phyloP scores from a whole-genome alignment of 2,888 invertebrate species.

The Ecdyonurus torrentis region DNA sequence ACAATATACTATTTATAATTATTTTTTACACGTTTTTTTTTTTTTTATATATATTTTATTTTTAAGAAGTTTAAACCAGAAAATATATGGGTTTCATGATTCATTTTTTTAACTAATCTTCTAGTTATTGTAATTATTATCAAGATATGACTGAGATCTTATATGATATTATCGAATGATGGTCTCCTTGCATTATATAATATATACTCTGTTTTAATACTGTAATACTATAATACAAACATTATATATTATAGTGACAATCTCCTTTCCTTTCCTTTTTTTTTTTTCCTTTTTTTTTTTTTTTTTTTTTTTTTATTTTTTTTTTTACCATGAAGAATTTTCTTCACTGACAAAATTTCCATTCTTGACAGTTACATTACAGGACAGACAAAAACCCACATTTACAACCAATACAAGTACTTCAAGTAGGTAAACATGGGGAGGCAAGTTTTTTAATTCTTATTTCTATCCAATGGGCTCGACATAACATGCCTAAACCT shows the following conservation, averaged over 20 bases:
- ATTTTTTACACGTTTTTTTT: background rate
- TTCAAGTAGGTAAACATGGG: background rate
- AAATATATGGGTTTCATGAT: background rate
- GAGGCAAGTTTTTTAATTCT: background rate
- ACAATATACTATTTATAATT: too few relatives aligned
- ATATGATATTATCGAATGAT: background rate
- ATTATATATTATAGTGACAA: too few relatives aligned
- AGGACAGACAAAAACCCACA: too few relatives aligned
- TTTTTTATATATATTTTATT: background rate
- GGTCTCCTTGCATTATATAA: background rate
- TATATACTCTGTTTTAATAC: background rate
- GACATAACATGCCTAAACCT: slow-evolving; percentile 33
- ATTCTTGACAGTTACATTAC: too few relatives aligned
- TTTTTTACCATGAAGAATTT: background rate
- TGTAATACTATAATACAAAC: too few relatives aligned
- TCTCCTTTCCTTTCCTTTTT: too few relatives aligned
- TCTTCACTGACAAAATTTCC: background rate
- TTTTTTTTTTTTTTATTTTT: too few relatives aligned
- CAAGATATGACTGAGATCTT: background rate
- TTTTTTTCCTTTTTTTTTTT: too few relatives aligned
- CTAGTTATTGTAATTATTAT: background rate
- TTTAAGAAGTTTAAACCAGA: background rate
- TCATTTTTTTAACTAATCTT: background rate
- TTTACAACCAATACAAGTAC: too few relatives aligned
- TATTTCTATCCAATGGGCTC: slow-evolving; percentile 26